Evolutionary conservation across 1,140 invertebrate genomes (phyloP).

Genomic region (Proctacanthus coquilletti): DNA sequence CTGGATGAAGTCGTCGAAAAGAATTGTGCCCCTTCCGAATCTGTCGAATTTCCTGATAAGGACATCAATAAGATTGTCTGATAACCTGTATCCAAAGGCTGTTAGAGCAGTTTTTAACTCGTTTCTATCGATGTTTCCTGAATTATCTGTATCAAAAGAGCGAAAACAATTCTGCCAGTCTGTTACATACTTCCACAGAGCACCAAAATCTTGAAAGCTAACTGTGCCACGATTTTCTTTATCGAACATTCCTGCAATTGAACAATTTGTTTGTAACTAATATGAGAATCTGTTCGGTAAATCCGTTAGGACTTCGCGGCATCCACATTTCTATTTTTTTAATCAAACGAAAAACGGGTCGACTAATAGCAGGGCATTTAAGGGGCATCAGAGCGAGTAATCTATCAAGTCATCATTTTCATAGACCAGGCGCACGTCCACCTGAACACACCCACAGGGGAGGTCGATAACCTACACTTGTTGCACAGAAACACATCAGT

Average conservation of each 20-base stretch:
- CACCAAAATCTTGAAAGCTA: constrained; percentile 87
- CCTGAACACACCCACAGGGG: background rate
- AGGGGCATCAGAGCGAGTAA: no score
- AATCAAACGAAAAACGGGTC: no score
- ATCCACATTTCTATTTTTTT: no score
- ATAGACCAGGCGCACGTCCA: no score
- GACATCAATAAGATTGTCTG: constrained; percentile 65
- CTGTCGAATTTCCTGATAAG: constrained; percentile 90
- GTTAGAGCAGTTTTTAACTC: constrained; percentile 83
- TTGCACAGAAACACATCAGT: background rate
- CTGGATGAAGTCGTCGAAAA: constrained; percentile 99
- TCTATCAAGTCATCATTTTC: no score
- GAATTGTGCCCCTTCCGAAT: constrained; percentile 72
- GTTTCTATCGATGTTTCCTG: constrained; percentile 84
- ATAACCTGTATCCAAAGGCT: constrained; percentile 84
- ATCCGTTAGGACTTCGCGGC: no score
- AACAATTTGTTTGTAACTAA: no score
- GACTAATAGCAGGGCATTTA: no score
- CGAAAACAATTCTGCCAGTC: constrained; percentile 96
- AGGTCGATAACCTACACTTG: background rate
- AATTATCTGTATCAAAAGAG: constrained; percentile 86
- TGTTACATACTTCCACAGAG: constrained; percentile 96
- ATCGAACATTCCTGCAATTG: constrained; percentile 92
- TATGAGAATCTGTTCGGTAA: no score
- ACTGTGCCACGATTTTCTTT: constrained; percentile 76